These are phyloP conservation scores for Mustelus asterias DNA, from an alignment of 2,113 vertebrate genomes.

Conservation along the genomic window DNA sequence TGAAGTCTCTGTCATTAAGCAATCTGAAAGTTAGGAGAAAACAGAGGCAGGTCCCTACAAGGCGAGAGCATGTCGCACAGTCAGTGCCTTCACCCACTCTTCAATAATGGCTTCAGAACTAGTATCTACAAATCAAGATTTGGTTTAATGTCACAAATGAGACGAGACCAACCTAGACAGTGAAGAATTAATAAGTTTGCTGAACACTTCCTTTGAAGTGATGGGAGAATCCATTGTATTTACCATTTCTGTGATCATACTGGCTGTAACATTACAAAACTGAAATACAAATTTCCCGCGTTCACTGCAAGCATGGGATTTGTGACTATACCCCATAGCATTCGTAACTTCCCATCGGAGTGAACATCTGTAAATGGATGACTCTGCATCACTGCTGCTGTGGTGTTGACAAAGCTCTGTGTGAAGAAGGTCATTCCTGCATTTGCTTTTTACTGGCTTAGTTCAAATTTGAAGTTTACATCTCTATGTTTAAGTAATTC, in stretches of 20 bases:
- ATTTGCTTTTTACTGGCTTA: background rate
- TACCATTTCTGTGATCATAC: background rate
- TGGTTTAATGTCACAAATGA: no score
- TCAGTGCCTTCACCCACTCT: no score
- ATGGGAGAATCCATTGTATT: background rate
- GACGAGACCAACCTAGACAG: no score
- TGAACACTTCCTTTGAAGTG: no score
- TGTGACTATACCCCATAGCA: background rate
- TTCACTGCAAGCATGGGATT: background rate
- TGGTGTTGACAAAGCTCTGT: background rate
- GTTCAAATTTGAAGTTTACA: background rate
- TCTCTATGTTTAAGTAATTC: background rate
- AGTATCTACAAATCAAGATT: no score
- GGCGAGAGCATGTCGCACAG: no score
- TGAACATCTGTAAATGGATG: background rate
- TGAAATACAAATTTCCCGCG: background rate
- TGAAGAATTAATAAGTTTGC: no score
- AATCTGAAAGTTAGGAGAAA: no score
- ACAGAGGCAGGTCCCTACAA: no score
- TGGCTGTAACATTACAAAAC: background rate
- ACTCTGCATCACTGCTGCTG: background rate
- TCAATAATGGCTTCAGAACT: no score
- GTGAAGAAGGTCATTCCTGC: background rate
- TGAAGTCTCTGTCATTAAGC: no score
- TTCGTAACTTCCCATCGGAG: background rate